Conservation (phyloP, 1,140 invertebrate genomes). For the Psilanteris sp. region DNA sequence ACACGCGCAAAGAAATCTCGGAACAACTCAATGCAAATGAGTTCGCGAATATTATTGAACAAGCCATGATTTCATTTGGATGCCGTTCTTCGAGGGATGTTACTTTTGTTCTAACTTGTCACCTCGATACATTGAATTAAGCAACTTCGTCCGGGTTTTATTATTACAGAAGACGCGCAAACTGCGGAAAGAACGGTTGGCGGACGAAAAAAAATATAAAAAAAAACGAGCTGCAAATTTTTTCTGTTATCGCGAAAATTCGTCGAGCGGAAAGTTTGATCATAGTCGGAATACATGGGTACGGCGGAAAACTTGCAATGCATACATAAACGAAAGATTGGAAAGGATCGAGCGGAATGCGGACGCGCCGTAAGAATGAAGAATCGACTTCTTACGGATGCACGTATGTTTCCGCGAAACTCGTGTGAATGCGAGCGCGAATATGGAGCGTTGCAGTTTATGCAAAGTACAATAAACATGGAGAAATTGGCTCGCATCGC, state of each 20-base stretch:
- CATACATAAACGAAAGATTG: slow-evolving; percentile 62
- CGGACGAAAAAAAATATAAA: too few relatives aligned
- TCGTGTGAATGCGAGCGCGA: slow-evolving; percentile 46
- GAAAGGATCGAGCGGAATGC: slow-evolving; percentile 56
- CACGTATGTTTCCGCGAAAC: slow-evolving; percentile 56
- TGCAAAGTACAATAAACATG: slow-evolving; percentile 52
- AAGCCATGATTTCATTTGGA: slow-evolving; percentile 2
- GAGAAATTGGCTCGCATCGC: slow-evolving; percentile 40
- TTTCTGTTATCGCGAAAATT: slow-evolving; percentile 52
- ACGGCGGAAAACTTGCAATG: slow-evolving; percentile 52
- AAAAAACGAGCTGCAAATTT: slow-evolving; percentile 35
- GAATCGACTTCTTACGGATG: slow-evolving; percentile 56
- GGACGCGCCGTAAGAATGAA: slow-evolving; percentile 43
- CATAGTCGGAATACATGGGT: slow-evolving; percentile 53
- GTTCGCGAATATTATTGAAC: not conserved
- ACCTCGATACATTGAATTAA: slow-evolving; percentile 17
- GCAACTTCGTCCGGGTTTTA: slow-evolving; percentile 9
- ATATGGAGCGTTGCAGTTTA: slow-evolving; percentile 48
- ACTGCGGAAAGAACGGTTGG: not conserved
- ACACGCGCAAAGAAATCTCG: too few relatives aligned
- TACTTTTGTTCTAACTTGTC: slow-evolving; percentile 3
- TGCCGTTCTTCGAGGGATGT: not conserved
- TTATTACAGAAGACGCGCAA: slow-evolving; percentile 1
- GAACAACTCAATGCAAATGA: not conserved
- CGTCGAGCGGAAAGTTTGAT: slow-evolving; percentile 53